Conservation (phyloP, 1,140 invertebrate genomes). For the Drosophila persimilis region DNA sequence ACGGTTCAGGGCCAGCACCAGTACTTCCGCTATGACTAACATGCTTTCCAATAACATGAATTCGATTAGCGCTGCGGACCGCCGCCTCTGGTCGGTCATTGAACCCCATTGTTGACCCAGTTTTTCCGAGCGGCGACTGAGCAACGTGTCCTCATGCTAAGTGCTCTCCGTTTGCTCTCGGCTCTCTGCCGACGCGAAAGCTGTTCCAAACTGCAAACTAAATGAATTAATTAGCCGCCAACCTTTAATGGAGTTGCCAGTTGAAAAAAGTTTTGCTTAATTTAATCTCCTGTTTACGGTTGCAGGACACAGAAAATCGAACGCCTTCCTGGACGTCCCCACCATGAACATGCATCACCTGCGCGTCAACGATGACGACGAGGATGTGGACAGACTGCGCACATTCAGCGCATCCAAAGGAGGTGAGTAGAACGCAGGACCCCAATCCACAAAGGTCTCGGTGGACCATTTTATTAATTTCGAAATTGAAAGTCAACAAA, state of each 20-base stretch:
- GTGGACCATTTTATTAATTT: constrained; percentile 67
- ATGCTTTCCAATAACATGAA: constrained; percentile 31
- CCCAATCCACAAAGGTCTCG: constrained; percentile 14
- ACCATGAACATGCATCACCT: constrained; percentile 84
- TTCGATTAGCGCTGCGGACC: constrained; percentile 50
- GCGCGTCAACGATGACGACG: constrained; percentile 86
- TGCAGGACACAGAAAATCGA: constrained; percentile 86
- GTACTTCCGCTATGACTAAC: no score
- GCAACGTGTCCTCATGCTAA: constrained; percentile 4
- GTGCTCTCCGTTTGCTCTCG: constrained; percentile 3
- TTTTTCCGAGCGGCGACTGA: constrained; percentile 21
- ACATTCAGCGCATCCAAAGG: constrained; percentile 96
- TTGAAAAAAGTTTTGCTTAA: neutral
- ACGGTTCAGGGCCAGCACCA: neutral
- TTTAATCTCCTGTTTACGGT: constrained; percentile 6
- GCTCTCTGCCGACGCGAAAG: constrained; percentile 20
- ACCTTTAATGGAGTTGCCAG: constrained; percentile 15
- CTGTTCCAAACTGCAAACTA: constrained; percentile 21
- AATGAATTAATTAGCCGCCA: no score
- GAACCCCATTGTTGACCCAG: constrained; percentile 63
- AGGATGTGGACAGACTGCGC: constrained; percentile 92
- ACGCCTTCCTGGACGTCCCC: constrained; percentile 92
- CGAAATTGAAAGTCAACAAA: constrained; percentile 73
- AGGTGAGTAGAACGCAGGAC: constrained; percentile 84
- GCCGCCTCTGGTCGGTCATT: constrained; percentile 20